Evolutionary conservation across 2,113 vertebrate genomes (phyloP), one percentile per base, ranked within the genome.

Genomic region (Aphyosemion australe): DNA sequence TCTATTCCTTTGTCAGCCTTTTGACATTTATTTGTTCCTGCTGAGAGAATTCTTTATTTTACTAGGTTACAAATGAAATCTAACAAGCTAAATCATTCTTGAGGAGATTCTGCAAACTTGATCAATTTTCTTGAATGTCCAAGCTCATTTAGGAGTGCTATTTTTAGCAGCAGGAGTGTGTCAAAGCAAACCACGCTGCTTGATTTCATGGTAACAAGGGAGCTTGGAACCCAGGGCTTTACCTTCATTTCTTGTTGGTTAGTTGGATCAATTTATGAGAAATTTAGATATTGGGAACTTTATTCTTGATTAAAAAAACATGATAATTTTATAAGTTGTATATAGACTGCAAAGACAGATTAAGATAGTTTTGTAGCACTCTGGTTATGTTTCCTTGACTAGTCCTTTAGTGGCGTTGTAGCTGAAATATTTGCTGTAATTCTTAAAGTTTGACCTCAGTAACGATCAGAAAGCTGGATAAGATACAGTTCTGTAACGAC

Each of bases 361-460:
- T 61, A 18, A 47, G 43, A 49, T 49, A 6, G 42, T 59, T 72
- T 60, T 63, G 68, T 81, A 78, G 76, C 70, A 75, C 52, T 19
- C 12, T 56, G 43, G 34, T 64, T 26, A 26, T 68, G 54, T 72
- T 50, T 74, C 60, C 31, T 61, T 26, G 2, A 51, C 45, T 60
- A 16, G 21, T 8, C 34, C 3, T 58, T 34, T 65, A 55, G 46
- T 74, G 41, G 19, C 26, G 12, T 71, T 20, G 39, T 34, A 65
- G 5, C 21, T 48, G 26, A 58, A 57, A 11, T 53, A 74, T 65
- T 66, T 6, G 51, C 57, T 56, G 50, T 26, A 53, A 26, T 26
- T 63, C n/a, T 16, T 61, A 11, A 72, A 71, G 15, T 80, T 47
- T 74, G 61, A 86, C 78, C 75, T 88, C 82, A 80, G 19, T 47